phyloP scores from a whole-genome alignment of 2,113 vertebrate species.

The Murina feae region DNA sequence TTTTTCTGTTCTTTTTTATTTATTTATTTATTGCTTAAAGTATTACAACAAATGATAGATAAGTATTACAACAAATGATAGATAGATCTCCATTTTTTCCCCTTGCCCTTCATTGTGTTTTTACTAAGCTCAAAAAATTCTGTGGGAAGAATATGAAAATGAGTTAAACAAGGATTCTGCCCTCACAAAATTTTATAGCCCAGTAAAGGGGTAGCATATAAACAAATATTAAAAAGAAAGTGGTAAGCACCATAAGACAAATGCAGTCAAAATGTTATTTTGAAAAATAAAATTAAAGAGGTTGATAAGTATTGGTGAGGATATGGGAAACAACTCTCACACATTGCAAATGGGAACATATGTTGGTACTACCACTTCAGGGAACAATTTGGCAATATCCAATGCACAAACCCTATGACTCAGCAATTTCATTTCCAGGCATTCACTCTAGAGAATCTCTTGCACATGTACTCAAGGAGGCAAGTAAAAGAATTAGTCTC shows the following conservation, averaged over 20 bases:
- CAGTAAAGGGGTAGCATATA: background rate
- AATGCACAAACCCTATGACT: background rate
- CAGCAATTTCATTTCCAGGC: background rate
- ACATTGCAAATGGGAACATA: background rate
- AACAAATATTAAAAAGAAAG: background rate
- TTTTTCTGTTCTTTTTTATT: no score
- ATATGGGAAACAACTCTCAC: background rate
- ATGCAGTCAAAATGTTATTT: background rate
- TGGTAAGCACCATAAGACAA: background rate
- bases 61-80: no score
- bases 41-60: no score
- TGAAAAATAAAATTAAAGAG: background rate
- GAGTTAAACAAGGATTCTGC: slow-evolving; percentile 7
- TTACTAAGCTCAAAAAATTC: background rate
- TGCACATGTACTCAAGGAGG: background rate
- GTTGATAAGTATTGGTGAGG: background rate
- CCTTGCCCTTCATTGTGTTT: no score
- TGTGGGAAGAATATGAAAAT: background rate
- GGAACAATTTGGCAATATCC: background rate
- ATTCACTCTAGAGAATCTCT: slow-evolving; percentile 9
- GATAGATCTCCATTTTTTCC: no score
- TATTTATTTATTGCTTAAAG: no score
- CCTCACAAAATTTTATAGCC: background rate
- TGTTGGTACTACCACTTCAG: background rate
- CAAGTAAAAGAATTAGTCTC: background rate